These are phyloP conservation scores for Metopia argyrocephala DNA, from an alignment of 2,888 invertebrate species.

Conservation along the genomic window DNA sequence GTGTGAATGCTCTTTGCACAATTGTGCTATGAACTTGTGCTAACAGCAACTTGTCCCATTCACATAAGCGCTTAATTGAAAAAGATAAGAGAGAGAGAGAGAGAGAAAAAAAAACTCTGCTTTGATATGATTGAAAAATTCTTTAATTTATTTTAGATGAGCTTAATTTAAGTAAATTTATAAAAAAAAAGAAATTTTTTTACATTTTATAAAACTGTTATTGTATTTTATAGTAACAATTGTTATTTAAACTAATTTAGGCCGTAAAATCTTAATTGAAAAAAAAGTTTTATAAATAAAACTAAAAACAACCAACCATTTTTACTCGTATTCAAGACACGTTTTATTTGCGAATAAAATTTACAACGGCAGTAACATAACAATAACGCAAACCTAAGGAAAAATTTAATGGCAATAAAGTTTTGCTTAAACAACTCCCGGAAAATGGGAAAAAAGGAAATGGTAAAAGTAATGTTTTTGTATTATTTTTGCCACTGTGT, in stretches of 20 bases:
- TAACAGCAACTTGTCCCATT: too few relatives aligned
- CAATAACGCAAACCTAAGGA: too few relatives aligned
- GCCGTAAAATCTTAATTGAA: slow-evolving; percentile 30
- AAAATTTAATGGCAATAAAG: too few relatives aligned
- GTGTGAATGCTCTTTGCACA: too few relatives aligned
- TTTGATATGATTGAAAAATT: slow-evolving; percentile 12
- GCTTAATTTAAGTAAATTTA: slow-evolving; percentile 5
- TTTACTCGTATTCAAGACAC: slow-evolving; percentile 14
- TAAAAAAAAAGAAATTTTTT: slow-evolving; percentile 9
- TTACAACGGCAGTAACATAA: neutral
- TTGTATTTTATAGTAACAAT: neutral
- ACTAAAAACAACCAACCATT: neutral
- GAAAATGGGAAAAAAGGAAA: slow-evolving; percentile 32
- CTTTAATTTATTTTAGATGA: slow-evolving; percentile 16
- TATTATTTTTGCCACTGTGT: neutral
- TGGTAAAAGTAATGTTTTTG: slow-evolving; percentile 18
- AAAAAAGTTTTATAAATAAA: neutral
- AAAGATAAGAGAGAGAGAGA: too few relatives aligned
- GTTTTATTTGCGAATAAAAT: slow-evolving; percentile 32
- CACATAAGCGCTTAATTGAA: too few relatives aligned
- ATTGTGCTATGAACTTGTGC: too few relatives aligned
- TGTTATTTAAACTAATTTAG: slow-evolving; percentile 24
- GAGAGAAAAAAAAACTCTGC: too few relatives aligned
- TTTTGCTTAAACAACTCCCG: neutral
- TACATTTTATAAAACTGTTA: neutral